Conservation (phyloP, 2,113 vertebrate species). For the Vidua macroura region DNA sequence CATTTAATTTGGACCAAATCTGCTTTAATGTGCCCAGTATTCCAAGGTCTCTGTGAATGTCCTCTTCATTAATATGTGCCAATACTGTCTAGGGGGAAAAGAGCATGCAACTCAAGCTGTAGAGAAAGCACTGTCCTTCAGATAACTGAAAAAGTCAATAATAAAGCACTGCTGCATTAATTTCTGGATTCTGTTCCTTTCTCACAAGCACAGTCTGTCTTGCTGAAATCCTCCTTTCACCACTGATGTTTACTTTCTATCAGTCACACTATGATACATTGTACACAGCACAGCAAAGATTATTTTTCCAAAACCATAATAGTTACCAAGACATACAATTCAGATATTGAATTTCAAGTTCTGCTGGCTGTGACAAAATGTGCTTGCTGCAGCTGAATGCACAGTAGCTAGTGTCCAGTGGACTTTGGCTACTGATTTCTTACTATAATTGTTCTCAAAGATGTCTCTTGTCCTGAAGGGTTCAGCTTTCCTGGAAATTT, state of each 20-base stretch:
- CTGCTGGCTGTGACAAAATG: neutral
- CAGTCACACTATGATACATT: neutral
- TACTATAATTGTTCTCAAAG: conserved; percentile 49
- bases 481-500: conserved; percentile 57
- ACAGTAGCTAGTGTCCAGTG: neutral
- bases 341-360: neutral
- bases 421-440: neutral
- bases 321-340: neutral
- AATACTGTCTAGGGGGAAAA: neutral
- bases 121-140: neutral
- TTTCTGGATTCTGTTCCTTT: neutral
- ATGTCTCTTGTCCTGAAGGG: conserved; percentile 29
- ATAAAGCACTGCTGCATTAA: neutral
- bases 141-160: neutral
- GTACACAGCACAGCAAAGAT: neutral
- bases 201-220: neutral
- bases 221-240: neutral
- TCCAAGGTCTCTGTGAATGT: neutral
- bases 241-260: neutral
- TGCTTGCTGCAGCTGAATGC: neutral
- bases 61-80: neutral
- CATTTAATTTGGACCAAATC: neutral
- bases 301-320: neutral
- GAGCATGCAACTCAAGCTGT: neutral
- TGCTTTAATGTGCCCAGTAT: neutral